Percentiles rank a stretch among this genome's conserved stretches.
phyloP scores from a whole-genome alignment of 2,797 vertebrate species.

The Balearica regulorum region DNA sequence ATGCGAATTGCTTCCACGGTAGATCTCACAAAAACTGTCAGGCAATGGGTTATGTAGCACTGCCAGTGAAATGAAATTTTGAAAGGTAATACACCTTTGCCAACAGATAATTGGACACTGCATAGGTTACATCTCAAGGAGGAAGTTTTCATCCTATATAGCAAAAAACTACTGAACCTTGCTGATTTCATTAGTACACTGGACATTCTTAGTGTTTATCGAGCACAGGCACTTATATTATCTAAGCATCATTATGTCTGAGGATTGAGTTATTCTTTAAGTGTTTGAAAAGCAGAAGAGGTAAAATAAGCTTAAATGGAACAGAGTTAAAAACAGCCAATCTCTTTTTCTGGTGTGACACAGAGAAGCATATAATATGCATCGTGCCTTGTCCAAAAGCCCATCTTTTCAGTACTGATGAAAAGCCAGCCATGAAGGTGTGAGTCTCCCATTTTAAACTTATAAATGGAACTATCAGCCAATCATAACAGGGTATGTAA shows the following conservation, averaged over 20 bases:
- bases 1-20: not conserved
- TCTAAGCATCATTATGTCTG: not conserved
- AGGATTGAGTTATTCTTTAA: not conserved
- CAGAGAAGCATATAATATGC: not conserved
- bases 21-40: not conserved
- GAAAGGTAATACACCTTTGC: not conserved
- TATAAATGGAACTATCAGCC: not conserved
- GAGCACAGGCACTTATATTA: not conserved
- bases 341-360: not conserved
- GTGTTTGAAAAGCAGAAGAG: not conserved
- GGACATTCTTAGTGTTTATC: not conserved
- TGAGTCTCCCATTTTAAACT: not conserved
- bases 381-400: not conserved
- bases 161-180: not conserved
- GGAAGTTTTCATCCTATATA: not conserved
- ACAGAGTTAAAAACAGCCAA: not conserved
- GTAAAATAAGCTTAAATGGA: not conserved
- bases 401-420: not conserved
- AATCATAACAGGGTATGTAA: not conserved
- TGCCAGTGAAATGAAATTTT: not conserved
- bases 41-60: not conserved
- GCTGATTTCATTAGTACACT: not conserved
- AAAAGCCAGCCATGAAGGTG: not conserved
- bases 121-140: not conserved
- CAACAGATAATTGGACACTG: conserved; percentile 5